These are phyloP conservation scores for Psilopogon haemacephalus DNA, from an alignment of 2,113 vertebrate species.

Conservation along the genomic window DNA sequence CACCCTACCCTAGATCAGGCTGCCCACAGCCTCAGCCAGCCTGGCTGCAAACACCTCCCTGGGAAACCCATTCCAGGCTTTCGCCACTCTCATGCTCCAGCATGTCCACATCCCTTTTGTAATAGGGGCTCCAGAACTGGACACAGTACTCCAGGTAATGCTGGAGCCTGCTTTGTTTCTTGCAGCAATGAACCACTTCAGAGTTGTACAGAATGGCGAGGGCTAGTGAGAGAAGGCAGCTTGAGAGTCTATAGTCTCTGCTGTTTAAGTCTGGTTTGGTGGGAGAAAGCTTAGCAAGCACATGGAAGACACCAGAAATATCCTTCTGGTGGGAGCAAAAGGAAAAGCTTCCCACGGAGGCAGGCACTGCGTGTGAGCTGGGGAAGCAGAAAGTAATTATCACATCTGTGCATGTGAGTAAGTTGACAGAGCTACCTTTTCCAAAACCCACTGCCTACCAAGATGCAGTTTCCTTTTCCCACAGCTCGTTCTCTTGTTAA, in stretches of 20 bases:
- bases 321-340: background rate
- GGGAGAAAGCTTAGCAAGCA: background rate
- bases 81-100: no score
- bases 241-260: background rate
- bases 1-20: no score
- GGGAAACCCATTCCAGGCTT: no score
- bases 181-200: background rate
- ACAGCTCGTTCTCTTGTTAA: background rate
- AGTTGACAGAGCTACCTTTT: background rate
- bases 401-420: background rate
- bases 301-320: conserved; percentile 17
- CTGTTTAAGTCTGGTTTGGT: background rate
- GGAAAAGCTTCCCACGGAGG: conserved; percentile 25
- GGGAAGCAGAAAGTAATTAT: conserved; percentile 10
- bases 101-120: no score
- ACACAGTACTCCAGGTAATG: no score
- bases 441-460: background rate
- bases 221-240: background rate
- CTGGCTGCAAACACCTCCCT: no score
- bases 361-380: background rate
- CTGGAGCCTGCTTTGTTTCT: background rate
- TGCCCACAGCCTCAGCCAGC: no score
- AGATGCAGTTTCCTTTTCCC: background rate
- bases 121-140: no score
- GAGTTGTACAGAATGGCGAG: background rate